Base-by-base conservation (phyloP, 2,113 vertebrate genomes). In the Xenotilapia caudafasciata region DNA sequence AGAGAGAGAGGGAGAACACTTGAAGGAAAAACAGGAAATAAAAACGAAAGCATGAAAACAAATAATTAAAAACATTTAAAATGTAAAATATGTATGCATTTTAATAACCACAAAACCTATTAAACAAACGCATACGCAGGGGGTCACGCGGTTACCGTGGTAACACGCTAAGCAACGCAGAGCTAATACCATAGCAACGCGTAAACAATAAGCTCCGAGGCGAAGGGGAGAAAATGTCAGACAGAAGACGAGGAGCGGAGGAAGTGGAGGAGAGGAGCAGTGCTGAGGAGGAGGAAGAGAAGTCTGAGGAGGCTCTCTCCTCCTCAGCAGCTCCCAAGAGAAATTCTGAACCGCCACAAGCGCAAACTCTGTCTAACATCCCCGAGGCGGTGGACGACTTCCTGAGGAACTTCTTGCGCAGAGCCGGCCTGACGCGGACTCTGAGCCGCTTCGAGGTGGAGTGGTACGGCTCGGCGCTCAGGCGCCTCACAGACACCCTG, bases 381-480 rank as follows among this genome's bases (percentile, higher is more conserved):
- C 96, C 96, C 17, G 97, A 98, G 95, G 82, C 94, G 1, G 96
- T 98, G 86, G 97, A 99, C 73, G 98, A 99, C 93, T 98, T 97
- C 91, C 89, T 99, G 40, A 97, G 97, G 90, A 99, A 98, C 94
- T 98, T 98, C 89, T 96, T 99, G 2, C 95, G 96, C 58, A 97
- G 95, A 90, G 21, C 96, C 89, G 97, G 97, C 33, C 97, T 99
- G 97, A 96, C 35, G 47, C 97, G 95, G 92, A 99, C 98, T 6
- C 92, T 99, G 73, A 89, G 96, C 60, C 96, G 96, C 94, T 99
- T 99, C 92, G 97, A 99, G 38, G 95, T 90, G 1, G 98, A 99
- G 96, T 98, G 98, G 98, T 98, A 98, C 31, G 96, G 97, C 15
- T 83, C 96, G 88, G 86, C 97, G 1, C 87, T 84, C 21, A 83